Percentiles rank a stretch among this genome's conserved stretches.
Evolutionary conservation across 2,113 vertebrate species (phyloP).

Genomic region (Hemiprocne comata): DNA sequence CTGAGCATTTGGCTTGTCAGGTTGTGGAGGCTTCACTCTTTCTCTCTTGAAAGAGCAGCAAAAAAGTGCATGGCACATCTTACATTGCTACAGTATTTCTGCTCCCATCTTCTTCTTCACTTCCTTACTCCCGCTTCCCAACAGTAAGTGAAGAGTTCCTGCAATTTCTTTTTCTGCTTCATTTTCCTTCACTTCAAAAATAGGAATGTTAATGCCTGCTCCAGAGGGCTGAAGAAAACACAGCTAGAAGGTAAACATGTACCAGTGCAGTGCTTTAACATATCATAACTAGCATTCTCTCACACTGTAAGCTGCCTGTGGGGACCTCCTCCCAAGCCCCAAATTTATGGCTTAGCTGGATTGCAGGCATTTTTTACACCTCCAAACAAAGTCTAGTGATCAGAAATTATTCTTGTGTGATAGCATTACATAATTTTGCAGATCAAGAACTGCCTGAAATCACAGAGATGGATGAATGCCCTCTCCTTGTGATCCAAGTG

Average conservation of each 20-base stretch:
- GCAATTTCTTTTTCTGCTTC: neutral
- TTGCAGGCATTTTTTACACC: neutral
- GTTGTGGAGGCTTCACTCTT: neutral
- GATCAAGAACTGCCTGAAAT: neutral
- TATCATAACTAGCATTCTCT: neutral
- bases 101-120: neutral
- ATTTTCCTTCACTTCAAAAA: neutral
- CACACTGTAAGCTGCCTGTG: neutral
- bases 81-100: neutral
- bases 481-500: neutral
- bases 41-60: neutral
- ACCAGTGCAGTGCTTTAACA: neutral
- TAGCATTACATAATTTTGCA: neutral
- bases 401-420: neutral
- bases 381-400: neutral
- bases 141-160: neutral
- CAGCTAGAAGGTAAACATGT: neutral
- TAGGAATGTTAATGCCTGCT: neutral
- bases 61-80: neutral
- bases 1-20: neutral
- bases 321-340: neutral
- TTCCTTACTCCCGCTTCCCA: neutral
- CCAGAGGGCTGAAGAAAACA: neutral
- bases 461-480: neutral
- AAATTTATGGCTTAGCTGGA: neutral